phyloP scores from a whole-genome alignment of 2,113 vertebrate genomes.

The Bagarius yarrelli region DNA sequence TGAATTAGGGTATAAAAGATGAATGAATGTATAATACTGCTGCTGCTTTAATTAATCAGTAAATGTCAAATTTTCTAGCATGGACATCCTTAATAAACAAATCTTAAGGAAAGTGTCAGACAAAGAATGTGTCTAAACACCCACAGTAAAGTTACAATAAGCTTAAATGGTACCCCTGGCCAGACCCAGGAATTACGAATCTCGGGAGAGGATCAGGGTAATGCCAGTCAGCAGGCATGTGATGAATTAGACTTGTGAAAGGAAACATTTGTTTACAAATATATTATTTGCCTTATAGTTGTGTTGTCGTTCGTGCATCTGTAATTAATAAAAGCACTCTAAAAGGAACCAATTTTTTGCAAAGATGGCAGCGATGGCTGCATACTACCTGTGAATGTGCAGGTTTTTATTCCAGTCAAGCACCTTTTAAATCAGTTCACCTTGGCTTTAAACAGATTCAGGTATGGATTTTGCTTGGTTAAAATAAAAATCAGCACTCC shows the following conservation, averaged over 20 bases:
- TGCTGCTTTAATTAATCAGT: neutral
- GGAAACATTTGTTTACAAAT: neutral
- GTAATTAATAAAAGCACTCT: too few relatives aligned
- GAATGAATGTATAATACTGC: neutral
- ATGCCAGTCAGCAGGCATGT: neutral
- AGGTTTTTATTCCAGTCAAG: too few relatives aligned
- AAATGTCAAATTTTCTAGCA: too few relatives aligned
- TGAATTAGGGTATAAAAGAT: too few relatives aligned
- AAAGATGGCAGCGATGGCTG: too few relatives aligned
- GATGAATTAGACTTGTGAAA: neutral
- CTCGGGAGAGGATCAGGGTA: neutral
- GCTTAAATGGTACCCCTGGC: neutral
- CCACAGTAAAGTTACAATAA: neutral
- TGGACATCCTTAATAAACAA: neutral
- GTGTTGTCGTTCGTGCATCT: too few relatives aligned
- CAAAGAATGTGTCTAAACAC: neutral
- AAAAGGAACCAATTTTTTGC: too few relatives aligned
- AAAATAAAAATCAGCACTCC: too few relatives aligned
- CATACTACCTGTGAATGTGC: too few relatives aligned
- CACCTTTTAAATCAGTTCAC: too few relatives aligned
- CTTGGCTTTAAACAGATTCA: neutral
- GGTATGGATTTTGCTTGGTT: neutral
- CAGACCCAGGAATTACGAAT: neutral
- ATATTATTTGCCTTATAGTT: neutral
- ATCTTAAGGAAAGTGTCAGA: neutral